Percentiles rank a stretch among this genome's conserved stretches.
These are phyloP conservation scores for Drosophila fuyamai DNA, from an alignment of 1,140 invertebrate species.

Conservation along the genomic window DNA sequence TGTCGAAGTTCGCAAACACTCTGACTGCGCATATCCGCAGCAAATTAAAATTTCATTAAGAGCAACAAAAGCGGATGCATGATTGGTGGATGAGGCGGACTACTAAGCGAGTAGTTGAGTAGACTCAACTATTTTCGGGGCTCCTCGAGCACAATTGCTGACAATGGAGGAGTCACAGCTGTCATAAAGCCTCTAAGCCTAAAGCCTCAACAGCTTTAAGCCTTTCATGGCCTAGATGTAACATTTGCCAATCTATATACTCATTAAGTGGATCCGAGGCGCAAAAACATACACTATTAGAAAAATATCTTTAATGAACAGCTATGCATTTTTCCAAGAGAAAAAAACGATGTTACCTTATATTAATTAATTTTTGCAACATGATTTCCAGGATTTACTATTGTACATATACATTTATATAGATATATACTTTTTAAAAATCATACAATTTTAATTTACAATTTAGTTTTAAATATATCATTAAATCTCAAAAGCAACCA, in stretches of 20 bases:
- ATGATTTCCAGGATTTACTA: too few species aligned
- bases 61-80: conserved; percentile 66
- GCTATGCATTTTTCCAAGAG: too few species aligned
- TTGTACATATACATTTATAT: too few species aligned
- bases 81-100: conserved; percentile 19
- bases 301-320: too few species aligned
- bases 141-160: background rate
- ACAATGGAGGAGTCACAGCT: conserved; percentile 4
- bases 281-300: too few species aligned
- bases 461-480: too few species aligned
- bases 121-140: conserved; percentile 4
- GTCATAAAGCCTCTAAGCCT: background rate
- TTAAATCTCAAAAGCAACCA: too few species aligned
- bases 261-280: background rate
- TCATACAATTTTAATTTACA: too few species aligned
- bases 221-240: background rate
- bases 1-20: conserved; percentile 63
- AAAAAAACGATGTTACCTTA: too few species aligned
- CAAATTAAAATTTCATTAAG: conserved; percentile 83
- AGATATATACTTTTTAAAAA: too few species aligned
- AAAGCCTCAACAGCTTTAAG: background rate
- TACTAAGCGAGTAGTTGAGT: background rate
- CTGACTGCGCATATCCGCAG: conserved; percentile 81
- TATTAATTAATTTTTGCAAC: too few species aligned
- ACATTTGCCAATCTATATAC: background rate